Evolutionary conservation across 2,113 vertebrate genomes (phyloP).

Genomic region (Alethe castanea): DNA sequence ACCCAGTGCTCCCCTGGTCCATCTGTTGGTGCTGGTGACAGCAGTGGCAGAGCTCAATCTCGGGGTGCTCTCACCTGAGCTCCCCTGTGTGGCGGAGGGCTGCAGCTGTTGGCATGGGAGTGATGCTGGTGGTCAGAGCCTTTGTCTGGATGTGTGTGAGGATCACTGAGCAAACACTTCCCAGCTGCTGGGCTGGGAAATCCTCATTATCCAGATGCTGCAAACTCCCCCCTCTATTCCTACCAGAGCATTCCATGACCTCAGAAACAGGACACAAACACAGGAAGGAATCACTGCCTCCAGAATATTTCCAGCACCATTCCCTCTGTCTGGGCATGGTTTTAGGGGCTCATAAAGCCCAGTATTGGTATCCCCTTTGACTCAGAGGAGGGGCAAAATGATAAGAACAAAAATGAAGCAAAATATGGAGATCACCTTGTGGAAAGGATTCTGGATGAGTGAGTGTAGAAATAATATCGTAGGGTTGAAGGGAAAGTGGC

Average conservation of each 20-base stretch:
- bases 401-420: background rate
- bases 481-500: background rate
- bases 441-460: background rate
- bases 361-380: background rate
- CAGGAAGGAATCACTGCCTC: background rate
- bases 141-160: background rate
- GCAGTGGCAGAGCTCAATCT: fast-evolving
- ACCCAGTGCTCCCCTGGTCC: fast-evolving
- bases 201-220: no score
- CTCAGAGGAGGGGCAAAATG: fast-evolving
- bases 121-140: fast-evolving
- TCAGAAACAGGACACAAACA: fast-evolving
- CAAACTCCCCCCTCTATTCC: fast-evolving
- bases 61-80: fast-evolving
- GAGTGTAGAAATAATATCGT: background rate
- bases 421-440: background rate
- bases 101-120: background rate
- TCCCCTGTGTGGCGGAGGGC: background rate
- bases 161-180: background rate
- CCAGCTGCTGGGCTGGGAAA: background rate
- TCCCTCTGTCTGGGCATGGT: background rate
- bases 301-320: fast-evolving
- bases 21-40: fast-evolving
- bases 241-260: fast-evolving
- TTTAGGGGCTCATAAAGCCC: background rate